A percentile compares a stretch with the other conserved stretches of the same genome.
Evolutionary conservation across 2,888 invertebrate species (phyloP).

Genomic region (Osmoderma eremita): DNA sequence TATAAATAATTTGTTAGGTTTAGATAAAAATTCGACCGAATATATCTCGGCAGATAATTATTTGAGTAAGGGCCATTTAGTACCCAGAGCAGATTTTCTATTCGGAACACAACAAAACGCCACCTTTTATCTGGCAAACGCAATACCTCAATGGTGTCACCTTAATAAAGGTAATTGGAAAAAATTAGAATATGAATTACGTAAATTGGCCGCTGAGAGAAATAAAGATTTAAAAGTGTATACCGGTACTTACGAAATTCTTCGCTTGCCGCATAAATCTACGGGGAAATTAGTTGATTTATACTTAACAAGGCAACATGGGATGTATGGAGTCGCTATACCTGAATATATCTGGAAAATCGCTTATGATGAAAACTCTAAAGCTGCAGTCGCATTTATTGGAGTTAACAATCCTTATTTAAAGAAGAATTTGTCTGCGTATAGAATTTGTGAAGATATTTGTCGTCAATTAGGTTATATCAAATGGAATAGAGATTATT

Average conservation of each 20-base stretch:
- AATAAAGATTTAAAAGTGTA: slow-evolving; percentile 63
- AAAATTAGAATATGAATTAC: slow-evolving; percentile 63
- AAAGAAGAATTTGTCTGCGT: slow-evolving; percentile 48
- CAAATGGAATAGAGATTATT: slow-evolving; percentile 65
- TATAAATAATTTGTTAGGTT: slow-evolving; percentile 55
- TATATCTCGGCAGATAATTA: slow-evolving; percentile 62
- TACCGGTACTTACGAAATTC: slow-evolving; percentile 70
- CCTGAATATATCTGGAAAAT: slow-evolving; percentile 70
- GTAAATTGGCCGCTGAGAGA: slow-evolving; percentile 61
- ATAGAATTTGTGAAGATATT: slow-evolving; percentile 60
- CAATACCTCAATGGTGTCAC: slow-evolving; percentile 73
- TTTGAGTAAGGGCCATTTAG: slow-evolving; percentile 70
- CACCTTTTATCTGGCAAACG: slow-evolving; percentile 72
- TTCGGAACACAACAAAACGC: slow-evolving; percentile 68
- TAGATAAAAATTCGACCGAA: slow-evolving; percentile 58
- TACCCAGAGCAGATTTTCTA: slow-evolving; percentile 71
- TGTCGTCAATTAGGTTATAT: slow-evolving; percentile 70
- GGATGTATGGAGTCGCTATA: slow-evolving; percentile 64
- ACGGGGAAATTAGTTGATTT: slow-evolving; percentile 47
- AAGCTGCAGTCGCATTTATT: slow-evolving; percentile 69
- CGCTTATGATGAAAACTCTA: slow-evolving; percentile 65
- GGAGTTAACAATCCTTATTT: slow-evolving; percentile 71
- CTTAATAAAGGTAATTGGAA: slow-evolving; percentile 71
- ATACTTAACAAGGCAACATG: slow-evolving; percentile 54
- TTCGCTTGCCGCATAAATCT: slow-evolving; percentile 66